phyloP scores from a whole-genome alignment of 2,113 vertebrate species.

The Mastomys natalensis region DNA sequence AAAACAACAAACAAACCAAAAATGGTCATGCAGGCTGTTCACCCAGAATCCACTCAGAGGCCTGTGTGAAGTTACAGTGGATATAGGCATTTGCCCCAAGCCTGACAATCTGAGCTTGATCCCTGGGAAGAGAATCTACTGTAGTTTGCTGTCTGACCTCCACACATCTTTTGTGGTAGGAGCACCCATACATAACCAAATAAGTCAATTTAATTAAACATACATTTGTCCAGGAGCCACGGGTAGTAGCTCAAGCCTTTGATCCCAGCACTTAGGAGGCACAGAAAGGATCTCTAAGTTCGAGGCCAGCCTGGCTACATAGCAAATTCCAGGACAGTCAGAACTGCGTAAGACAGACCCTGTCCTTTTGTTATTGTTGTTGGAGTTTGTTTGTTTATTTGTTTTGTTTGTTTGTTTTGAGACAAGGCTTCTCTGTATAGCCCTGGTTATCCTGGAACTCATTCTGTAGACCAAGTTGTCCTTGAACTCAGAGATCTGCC shows the following conservation, averaged over 20 bases:
- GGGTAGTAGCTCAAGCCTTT: not conserved
- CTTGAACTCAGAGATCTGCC: too few relatives aligned
- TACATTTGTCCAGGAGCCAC: not conserved
- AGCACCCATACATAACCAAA: too few relatives aligned
- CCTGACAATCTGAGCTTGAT: not conserved
- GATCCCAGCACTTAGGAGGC: not conserved
- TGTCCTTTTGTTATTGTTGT: not conserved
- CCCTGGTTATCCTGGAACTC: too few relatives aligned
- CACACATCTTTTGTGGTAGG: not conserved
- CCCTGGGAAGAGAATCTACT: not conserved
- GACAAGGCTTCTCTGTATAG: too few relatives aligned
- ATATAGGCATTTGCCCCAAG: not conserved
- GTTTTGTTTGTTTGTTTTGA: too few relatives aligned
- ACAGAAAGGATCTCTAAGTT: not conserved
- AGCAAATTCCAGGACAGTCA: not conserved
- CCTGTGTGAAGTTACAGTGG: too few relatives aligned
- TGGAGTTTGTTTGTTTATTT: too few relatives aligned
- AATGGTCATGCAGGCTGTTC: rapidly evolving
- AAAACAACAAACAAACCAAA: too few relatives aligned
- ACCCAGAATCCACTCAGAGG: too few relatives aligned
- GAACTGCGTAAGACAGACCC: not conserved
- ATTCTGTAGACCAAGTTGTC: too few relatives aligned
- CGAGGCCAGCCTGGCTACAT: not conserved
- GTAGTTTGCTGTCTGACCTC: not conserved
- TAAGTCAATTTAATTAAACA: not conserved